Base-by-base conservation (phyloP, 2,797 vertebrate genomes). In the Cichlasoma orientale region DNA sequence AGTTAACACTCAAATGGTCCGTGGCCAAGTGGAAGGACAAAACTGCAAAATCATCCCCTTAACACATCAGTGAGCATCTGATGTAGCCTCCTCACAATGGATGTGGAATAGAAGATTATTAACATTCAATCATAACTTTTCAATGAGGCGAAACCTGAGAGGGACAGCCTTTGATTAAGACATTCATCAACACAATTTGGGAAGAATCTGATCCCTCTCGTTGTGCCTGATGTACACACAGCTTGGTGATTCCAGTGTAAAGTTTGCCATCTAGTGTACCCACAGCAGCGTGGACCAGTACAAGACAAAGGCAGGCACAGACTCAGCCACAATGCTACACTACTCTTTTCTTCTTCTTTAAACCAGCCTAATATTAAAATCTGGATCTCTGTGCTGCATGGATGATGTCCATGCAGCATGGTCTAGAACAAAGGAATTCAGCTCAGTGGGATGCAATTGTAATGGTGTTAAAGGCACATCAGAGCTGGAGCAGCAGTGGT, bases 81-180 rank as follows among this genome's bases (percentile, higher is more conserved):
- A 95, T 95, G 94, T 93, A 91, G 93, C 89, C 85, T 88, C 88
- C 87, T 87, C 91, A 94, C 93, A 94, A 92, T 93, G 93, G 91
- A 91, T 94, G 93, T 94, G 92, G 87, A 92, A 94, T 92, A 92
- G 90, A 91, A 94, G 93, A 95, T 96, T 95, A 95, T 95, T 95
- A 95, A 95, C 92, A 95, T 94, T 95, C 92, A 95, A 94, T 95
- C 92, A 95, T 93, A 95, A 95, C 94, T 95, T 95, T 94, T 92
- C 94, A 95, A 94, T 95, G 94, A 95, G 94, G 93, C 94, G 94
- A 92, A 94, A 93, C 94, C 93, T 94, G 89, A 94, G 94, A 94
- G 90, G 90, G 93, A 93, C 93, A 93, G 93, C 86, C 90, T 94
- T 94, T 95, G 93, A 94, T 94, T 94, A 95, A 94, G 94, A 95